These are phyloP conservation scores for Cherax destructor DNA, from an alignment of 1,140 invertebrate species.

Conservation along the genomic window DNA sequence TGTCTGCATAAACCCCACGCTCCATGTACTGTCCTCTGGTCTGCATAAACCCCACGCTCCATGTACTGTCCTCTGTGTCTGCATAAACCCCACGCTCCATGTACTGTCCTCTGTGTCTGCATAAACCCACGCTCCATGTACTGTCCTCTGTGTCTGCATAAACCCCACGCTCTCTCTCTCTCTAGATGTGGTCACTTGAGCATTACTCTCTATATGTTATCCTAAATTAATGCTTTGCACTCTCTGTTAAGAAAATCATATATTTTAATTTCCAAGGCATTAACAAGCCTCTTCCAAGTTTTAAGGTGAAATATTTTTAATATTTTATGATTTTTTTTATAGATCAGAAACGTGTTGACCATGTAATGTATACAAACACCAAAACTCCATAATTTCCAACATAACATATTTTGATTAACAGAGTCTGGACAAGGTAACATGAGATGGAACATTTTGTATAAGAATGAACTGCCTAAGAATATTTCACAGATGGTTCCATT, in stretches of 20 bases:
- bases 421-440: slow-evolving; percentile 14
- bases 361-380: not conserved
- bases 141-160: no score
- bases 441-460: not conserved
- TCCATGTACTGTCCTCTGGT: not conserved
- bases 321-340: not conserved
- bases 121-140: not conserved
- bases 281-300: not conserved
- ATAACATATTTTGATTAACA: slow-evolving; percentile 35
- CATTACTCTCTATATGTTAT: not conserved
- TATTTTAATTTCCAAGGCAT: not conserved
- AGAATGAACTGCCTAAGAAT: not conserved
- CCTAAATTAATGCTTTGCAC: not conserved
- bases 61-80: not conserved
- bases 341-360: not conserved
- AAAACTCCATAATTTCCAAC: slow-evolving; percentile 14
- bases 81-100: not conserved
- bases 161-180: not conserved
- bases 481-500: slow-evolving; percentile 36
- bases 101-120: no score
- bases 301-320: not conserved
- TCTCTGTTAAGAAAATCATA: not conserved
- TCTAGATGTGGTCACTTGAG: not conserved
- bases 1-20: no score
- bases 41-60: no score